Conservation (phyloP, 2,113 vertebrate genomes). For the Polyodon spathula region DNA sequence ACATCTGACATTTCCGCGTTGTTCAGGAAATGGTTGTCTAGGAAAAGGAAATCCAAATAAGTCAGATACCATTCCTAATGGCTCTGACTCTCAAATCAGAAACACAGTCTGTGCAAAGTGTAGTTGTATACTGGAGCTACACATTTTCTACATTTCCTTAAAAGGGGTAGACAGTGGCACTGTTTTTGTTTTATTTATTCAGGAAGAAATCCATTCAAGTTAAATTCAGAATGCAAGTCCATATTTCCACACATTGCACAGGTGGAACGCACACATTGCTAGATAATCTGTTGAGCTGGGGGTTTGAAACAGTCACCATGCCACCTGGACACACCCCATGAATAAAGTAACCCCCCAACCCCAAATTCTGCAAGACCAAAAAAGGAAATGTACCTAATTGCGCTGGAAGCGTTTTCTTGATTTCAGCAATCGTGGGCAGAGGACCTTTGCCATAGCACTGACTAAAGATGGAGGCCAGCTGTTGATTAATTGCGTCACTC, state of each 20-base stretch:
- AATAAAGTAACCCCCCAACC: too few species aligned
- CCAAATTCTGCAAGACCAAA: background rate
- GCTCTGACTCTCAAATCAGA: too few species aligned
- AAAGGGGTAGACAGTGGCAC: background rate
- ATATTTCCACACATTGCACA: background rate
- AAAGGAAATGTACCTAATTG: slow-evolving; percentile 66
- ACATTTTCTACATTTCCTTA: background rate
- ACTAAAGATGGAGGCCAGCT: slow-evolving; percentile 77
- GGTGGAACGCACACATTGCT: too few species aligned
- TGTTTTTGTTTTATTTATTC: background rate
- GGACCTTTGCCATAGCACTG: slow-evolving; percentile 85
- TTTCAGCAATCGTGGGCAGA: slow-evolving; percentile 72
- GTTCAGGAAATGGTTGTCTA: slow-evolving; percentile 93
- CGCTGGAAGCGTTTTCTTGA: slow-evolving; percentile 72
- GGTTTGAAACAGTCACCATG: too few species aligned
- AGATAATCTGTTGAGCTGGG: too few species aligned
- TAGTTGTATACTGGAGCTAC: too few species aligned
- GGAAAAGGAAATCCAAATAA: slow-evolving; percentile 6
- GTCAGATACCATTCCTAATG: too few species aligned
- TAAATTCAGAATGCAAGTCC: background rate
- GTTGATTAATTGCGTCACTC: slow-evolving; percentile 82
- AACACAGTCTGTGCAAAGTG: too few species aligned
- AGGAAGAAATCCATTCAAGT: background rate
- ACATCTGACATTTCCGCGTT: slow-evolving; percentile 97
- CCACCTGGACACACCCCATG: too few species aligned